Base-by-base conservation (phyloP, 2,797 vertebrate species). In the Sus cebifrons region DNA sequence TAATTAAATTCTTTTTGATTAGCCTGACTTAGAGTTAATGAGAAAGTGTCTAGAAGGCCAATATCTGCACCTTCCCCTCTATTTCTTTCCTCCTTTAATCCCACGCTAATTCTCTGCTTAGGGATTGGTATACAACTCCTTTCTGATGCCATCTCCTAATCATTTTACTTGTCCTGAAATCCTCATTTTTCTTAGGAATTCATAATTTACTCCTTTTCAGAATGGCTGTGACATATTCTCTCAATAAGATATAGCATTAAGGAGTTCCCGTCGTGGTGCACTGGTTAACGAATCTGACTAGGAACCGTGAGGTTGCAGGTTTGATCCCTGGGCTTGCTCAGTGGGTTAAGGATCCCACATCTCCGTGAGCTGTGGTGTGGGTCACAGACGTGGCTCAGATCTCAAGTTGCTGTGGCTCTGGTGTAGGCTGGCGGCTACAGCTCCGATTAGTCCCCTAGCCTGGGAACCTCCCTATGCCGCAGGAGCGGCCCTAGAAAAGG, bases 21-120 rank as follows among this genome's bases (percentile, higher is more conserved):
- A 79, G 18, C 62, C 68, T 91, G 11, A 83, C 70, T 96, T 86
- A 56, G 54, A 82, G 18, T 64, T 88, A 73, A 29, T 81, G 27
- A 71, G 64, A 74, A 68, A 3, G 3, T 16, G 2, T 83, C 29
- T 29, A 32, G 52, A 65, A 75, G 56, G 36, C 32, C 82, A 68
- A 71, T 11, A 70, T 93, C 83, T 73, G 14, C 27, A 32, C 20
- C n/a, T 60, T 32, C 27, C 29, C 21, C 15, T 84, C 56, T 13
- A 4, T n/a, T 90, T 71, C 40, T 62, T 87, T 78, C 54, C 49
- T 67, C 23, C 82, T 32, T 64, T 73, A 64, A 73, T 56, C 20
- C 40, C 11, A 23, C 29, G 6, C 40, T 49, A 65, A 21, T 36
- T 12, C 8, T 82, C 49, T 60, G 20, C 32, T 91, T 60, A 65